phyloP scores from a whole-genome alignment of 1,140 invertebrate genomes.

The Cotesia typhae region DNA sequence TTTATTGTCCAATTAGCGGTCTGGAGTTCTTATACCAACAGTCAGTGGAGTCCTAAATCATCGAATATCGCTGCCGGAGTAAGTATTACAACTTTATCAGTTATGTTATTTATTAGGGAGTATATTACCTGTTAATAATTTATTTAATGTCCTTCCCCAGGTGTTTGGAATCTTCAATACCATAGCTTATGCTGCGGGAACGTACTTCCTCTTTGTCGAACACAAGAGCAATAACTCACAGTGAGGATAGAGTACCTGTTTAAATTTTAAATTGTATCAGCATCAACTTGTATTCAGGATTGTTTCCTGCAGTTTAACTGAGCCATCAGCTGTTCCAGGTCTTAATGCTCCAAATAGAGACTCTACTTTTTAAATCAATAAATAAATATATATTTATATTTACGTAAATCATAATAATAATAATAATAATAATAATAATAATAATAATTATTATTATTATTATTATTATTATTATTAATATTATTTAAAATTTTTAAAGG shows the following conservation, averaged over 20 bases:
- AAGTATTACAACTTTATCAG: conserved; percentile 50
- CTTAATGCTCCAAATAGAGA: conserved; percentile 4
- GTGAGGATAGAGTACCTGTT: conserved; percentile 48
- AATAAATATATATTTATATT: no score
- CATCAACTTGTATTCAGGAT: conserved; percentile 34
- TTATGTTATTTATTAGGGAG: not conserved
- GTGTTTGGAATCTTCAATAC: conserved; percentile 84
- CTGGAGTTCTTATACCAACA: conserved; percentile 59
- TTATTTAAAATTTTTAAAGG: no score
- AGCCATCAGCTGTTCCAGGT: conserved; percentile 19
- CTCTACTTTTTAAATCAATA: no score
- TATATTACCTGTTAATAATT: not conserved
- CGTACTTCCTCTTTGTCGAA: conserved; percentile 80
- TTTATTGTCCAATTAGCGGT: conserved; percentile 80
- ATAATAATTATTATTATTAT: no score
- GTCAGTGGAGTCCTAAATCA: conserved; percentile 36
- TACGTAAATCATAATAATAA: no score
- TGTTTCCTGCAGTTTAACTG: no score
- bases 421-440: no score
- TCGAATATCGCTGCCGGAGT: conserved; percentile 79
- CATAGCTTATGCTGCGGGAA: conserved; percentile 77
- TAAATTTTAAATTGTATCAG: conserved; percentile 33
- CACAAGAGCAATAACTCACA: conserved; percentile 70
- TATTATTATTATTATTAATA: no score
- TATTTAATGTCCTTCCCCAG: conserved; percentile 62